Conservation (phyloP, 2,797 vertebrate species). For the Alcedo atthis region DNA sequence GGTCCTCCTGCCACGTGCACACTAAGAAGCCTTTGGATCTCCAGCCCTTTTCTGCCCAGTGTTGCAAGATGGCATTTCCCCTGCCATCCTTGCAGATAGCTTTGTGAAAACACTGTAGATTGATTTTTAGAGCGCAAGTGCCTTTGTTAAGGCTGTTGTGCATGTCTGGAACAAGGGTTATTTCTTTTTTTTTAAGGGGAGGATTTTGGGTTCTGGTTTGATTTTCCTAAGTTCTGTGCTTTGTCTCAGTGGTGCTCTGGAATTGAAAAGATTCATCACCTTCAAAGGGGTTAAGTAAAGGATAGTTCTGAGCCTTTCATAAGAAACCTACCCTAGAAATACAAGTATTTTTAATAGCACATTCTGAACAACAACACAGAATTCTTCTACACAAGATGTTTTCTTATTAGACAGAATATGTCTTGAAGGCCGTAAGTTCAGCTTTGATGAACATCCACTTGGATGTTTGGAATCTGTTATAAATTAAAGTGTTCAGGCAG, state of each 20-base stretch:
- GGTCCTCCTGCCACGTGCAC: not conserved
- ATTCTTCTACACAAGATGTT: not conserved
- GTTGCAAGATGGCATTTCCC: not conserved
- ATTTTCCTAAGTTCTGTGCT: not conserved
- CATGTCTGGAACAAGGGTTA: not conserved
- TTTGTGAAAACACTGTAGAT: not conserved
- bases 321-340: not conserved
- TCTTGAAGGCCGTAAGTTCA: not conserved
- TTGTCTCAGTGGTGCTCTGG: not conserved
- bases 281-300: not conserved
- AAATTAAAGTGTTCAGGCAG: not conserved
- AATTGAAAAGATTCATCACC: not conserved
- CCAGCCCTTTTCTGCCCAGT: not conserved
- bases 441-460: not conserved
- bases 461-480: not conserved
- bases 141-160: not conserved
- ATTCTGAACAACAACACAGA: rapidly evolving
- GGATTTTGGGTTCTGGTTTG: not conserved
- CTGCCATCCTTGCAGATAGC: not conserved
- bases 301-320: not conserved
- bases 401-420: not conserved
- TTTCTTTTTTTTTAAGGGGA: not conserved
- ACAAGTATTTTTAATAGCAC: not conserved
- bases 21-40: not conserved
- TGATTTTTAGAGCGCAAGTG: not conserved